Evolutionary conservation across 2,797 vertebrate species (phyloP).

Genomic region (Hydrophis major): DNA sequence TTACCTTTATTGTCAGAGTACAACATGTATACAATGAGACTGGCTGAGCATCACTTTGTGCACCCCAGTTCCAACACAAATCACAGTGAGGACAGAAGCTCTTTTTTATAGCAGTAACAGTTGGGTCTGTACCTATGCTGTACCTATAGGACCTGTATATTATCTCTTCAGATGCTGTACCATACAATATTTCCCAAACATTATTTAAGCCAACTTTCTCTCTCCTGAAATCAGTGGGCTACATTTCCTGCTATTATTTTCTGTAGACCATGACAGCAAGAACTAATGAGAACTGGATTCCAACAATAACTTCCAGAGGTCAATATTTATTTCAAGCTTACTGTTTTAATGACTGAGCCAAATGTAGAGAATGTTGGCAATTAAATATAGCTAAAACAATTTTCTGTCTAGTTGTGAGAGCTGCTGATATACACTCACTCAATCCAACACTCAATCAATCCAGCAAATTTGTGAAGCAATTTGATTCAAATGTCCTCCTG

Average conservation of each 20-base stretch:
- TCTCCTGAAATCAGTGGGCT: neutral
- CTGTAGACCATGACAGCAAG: neutral
- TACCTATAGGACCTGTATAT: neutral
- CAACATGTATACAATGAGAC: no score
- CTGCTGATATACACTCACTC: neutral
- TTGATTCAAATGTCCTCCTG: neutral
- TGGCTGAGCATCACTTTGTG: no score
- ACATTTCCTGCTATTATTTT: neutral
- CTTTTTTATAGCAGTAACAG: neutral
- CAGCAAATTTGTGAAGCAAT: neutral
- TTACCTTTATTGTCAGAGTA: no score
- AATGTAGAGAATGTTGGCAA: neutral
- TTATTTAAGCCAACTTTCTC: neutral
- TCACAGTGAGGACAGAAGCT: no score
- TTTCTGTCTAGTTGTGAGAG: neutral
- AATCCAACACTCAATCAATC: neutral
- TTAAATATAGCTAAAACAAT: neutral
- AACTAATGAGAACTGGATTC: neutral
- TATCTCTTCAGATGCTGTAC: neutral
- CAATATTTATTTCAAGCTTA: neutral
- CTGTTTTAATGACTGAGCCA: neutral
- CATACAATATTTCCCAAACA: neutral
- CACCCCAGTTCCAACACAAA: no score
- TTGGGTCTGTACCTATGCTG: neutral
- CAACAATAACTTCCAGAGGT: neutral